Evolutionary conservation across 2,797 vertebrate species (phyloP).

Genomic region (Micrastur ruficollis): DNA sequence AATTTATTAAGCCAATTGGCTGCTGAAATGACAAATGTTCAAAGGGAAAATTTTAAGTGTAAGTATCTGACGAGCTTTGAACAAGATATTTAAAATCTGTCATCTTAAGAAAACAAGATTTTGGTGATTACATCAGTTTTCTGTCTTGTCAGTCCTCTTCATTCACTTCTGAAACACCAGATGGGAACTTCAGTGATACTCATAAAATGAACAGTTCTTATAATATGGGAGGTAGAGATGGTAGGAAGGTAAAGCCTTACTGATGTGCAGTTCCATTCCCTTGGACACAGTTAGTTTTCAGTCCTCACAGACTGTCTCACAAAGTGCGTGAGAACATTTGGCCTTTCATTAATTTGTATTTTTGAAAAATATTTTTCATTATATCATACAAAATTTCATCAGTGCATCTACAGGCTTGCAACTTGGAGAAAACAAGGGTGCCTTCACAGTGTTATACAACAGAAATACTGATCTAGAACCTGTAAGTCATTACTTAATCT

Average conservation of each 20-base stretch:
- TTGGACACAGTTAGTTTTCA: not conserved
- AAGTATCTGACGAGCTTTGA: not conserved
- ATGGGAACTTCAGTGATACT: not conserved
- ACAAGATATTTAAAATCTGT: not conserved
- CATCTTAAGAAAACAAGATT: not conserved
- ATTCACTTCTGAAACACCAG: not conserved
- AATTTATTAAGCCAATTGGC: not conserved
- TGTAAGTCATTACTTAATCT: not conserved
- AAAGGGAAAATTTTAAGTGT: not conserved
- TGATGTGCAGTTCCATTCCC: not conserved
- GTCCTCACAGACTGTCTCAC: not conserved
- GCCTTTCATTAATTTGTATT: not conserved
- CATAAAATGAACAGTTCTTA: not conserved
- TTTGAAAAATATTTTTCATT: not conserved
- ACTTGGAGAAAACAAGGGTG: not conserved
- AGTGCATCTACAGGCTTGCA: not conserved
- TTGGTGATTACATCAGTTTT: not conserved
- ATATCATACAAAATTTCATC: not conserved
- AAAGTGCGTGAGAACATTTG: not conserved
- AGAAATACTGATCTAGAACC: not conserved
- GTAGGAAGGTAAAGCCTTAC: not conserved
- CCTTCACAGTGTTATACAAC: not conserved
- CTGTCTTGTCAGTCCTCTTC: not conserved
- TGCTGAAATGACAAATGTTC: not conserved
- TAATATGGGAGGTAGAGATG: not conserved